These are phyloP conservation scores for Tyrophagus putrescentiae DNA, from an alignment of 1,140 invertebrate genomes.

Conservation along the genomic window DNA sequence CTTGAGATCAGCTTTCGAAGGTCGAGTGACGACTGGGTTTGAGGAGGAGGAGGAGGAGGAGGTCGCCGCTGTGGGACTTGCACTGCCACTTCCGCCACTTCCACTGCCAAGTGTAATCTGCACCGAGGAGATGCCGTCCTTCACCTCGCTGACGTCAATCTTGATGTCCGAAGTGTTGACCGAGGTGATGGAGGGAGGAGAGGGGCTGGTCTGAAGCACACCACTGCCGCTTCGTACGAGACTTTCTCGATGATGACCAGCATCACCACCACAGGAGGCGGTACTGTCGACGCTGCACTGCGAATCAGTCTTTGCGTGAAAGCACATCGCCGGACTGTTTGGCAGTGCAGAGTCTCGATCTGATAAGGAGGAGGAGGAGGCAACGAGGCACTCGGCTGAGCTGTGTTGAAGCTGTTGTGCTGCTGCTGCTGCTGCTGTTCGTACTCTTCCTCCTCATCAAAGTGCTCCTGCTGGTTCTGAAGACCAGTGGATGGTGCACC, in stretches of 20 bases:
- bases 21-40: conserved; percentile 23
- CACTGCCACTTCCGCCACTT: too few relatives aligned
- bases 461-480: too few relatives aligned
- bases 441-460: background rate
- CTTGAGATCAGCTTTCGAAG: conserved; percentile 32
- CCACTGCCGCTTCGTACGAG: background rate
- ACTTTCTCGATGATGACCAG: conserved; percentile 1
- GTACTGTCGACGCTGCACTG: background rate
- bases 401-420: too few relatives aligned
- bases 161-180: conserved; percentile 21
- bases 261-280: background rate
- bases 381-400: too few relatives aligned
- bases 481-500: background rate
- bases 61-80: too few relatives aligned
- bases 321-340: background rate
- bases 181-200: too few relatives aligned
- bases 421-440: too few relatives aligned
- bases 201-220: conserved; percentile 10
- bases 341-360: conserved; percentile 13
- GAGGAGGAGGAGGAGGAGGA: too few relatives aligned
- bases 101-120: conserved; percentile 33
- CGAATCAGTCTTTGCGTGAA: conserved; percentile 19
- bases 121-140: conserved; percentile 38
- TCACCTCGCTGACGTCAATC: conserved; percentile 28
- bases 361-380: background rate